These are phyloP conservation scores for Danionella dracula DNA, from an alignment of 2,797 vertebrate species.

Conservation along the genomic window DNA sequence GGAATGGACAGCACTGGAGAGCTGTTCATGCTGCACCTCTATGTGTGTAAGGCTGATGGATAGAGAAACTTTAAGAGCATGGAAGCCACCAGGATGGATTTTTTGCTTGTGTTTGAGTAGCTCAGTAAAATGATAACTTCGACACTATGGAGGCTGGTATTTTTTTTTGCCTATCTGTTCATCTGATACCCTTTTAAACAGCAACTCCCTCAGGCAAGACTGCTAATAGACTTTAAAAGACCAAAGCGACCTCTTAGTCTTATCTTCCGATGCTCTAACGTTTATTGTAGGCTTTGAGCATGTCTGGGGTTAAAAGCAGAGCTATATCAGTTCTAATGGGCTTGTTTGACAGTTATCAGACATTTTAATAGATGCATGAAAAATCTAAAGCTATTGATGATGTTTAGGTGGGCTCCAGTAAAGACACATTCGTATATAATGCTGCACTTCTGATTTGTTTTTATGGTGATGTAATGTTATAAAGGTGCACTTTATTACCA, in stretches of 20 bases:
- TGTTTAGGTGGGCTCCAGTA: no score
- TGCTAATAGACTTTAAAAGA: conserved; percentile 12
- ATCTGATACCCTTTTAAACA: conserved; percentile 2
- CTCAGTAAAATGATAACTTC: conserved; percentile 15
- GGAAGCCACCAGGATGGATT: conserved; percentile 34
- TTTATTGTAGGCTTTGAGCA: neutral
- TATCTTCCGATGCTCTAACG: conserved; percentile 12
- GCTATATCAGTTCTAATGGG: neutral
- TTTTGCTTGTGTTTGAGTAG: conserved; percentile 12
- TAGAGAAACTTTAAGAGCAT: neutral
- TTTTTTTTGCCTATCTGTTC: conserved; percentile 18
- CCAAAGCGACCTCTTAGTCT: neutral
- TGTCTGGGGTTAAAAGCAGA: neutral
- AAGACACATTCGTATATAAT: no score
- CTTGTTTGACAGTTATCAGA: no score
- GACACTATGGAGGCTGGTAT: neutral
- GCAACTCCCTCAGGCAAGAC: conserved; percentile 8
- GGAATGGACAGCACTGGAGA: no score
- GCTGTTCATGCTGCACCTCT: no score
- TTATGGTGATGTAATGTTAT: neutral
- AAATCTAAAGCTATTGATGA: neutral
- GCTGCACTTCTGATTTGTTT: neutral
- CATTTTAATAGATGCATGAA: neutral
- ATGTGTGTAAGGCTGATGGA: no score
- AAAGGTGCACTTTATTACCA: neutral